phyloP scores from a whole-genome alignment of 1,140 invertebrate genomes.

The Drosophila kepulauana region DNA sequence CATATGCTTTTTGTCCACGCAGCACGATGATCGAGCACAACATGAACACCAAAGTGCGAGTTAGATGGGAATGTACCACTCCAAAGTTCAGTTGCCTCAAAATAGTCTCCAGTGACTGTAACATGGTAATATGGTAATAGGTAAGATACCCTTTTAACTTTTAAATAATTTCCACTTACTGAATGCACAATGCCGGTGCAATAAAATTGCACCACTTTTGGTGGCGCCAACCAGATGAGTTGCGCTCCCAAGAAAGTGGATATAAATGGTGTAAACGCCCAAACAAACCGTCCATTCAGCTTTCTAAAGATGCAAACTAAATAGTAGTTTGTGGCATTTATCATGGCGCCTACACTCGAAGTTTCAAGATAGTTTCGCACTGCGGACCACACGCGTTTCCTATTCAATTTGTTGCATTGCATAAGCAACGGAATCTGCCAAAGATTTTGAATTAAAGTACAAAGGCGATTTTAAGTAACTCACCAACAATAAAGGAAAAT shows the following conservation, averaged over 20 bases:
- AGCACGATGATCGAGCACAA: slow-evolving; percentile 48
- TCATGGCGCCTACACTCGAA: slow-evolving; percentile 21
- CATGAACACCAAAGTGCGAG: slow-evolving; percentile 61
- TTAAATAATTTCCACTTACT: slow-evolving; percentile 27
- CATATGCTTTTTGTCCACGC: slow-evolving; percentile 25
- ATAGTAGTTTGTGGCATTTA: slow-evolving; percentile 51
- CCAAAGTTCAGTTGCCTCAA: slow-evolving; percentile 37
- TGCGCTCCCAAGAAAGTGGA: slow-evolving; percentile 37
- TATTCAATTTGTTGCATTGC: slow-evolving; percentile 29
- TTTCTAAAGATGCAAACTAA: slow-evolving; percentile 43
- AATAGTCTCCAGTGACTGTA: slow-evolving; percentile 45
- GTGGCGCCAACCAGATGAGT: slow-evolving; percentile 44
- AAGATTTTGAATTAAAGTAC: not conserved
- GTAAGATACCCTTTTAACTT: too few relatives aligned
- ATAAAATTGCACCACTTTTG: slow-evolving; percentile 41
- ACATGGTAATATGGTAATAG: too few relatives aligned
- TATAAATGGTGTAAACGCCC: slow-evolving; percentile 26
- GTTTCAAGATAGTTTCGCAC: slow-evolving; percentile 47
- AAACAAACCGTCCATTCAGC: slow-evolving; percentile 30
- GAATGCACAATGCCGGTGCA: slow-evolving; percentile 44
- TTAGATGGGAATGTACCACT: slow-evolving; percentile 38
- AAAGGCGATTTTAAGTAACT: slow-evolving; percentile 3
- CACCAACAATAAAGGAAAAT: slow-evolving; percentile 62
- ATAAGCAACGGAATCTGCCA: slow-evolving; percentile 47
- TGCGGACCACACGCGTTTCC: not conserved